Base-by-base conservation (phyloP, 2,888 invertebrate genomes). In the Seira musarum region DNA sequence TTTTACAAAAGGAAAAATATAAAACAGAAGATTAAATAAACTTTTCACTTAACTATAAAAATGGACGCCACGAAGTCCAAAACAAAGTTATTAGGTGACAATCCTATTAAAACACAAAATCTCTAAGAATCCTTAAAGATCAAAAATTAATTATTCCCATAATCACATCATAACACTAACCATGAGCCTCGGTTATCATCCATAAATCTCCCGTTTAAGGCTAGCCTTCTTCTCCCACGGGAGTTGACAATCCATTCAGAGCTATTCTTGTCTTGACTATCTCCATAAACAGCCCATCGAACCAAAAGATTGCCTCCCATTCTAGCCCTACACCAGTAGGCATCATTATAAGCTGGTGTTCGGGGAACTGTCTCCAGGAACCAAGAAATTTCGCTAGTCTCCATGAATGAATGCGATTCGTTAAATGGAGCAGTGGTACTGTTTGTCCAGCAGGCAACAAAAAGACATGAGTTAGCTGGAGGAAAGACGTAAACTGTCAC, bases 201-300 rank as follows among this genome's bases (percentile, higher is more conserved):
- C 13, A 25, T 57, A 24, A 24, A 19, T 6, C 15, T 69, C 8
- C 35, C 22, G 1, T 53, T 40, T 3, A 69, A 22, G n/a, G 68
- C 53, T 3, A 69, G 25, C 17, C 68, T 21, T 53, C 68, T 40
- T 25, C 25, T 24, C 53, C 68, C 68, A 6, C 19, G 35, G 1
- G 68, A 69, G 13, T 69, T 69, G 2, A 69, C 53, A 1, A 69
- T 6, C 68, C 68, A 69, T 25, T 69, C 68, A 1, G 68, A 57
- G n/a, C 68, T 69, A 17, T 69, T 69, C 25, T 57, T 53, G 13
- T 57, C 57, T 17, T 46, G 15, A 15, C 57, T 25, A 8, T 24
- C 57, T n/a, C 68, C 68, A 57, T n/a, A 69, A 1, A 69, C 24
- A n/a, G 68, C 25, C 24, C 40, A 69, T 22, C 25, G 53, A 6